Percentiles rank a stretch among this genome's conserved stretches.
phyloP scores from a whole-genome alignment of 2,113 vertebrate species.

The Stigmatopora argus region DNA sequence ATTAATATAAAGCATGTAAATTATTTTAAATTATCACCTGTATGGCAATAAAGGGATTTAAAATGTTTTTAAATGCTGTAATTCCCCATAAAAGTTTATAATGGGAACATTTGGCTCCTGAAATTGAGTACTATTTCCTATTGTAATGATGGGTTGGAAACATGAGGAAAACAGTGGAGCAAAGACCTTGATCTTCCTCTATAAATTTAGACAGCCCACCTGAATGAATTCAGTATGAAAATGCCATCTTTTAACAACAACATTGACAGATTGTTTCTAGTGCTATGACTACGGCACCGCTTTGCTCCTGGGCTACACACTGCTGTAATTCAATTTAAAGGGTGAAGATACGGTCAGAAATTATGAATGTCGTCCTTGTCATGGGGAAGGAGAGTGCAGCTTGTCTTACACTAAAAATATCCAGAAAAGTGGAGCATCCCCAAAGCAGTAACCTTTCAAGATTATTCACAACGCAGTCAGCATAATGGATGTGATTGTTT shows the following conservation, averaged over 20 bases:
- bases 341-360: conserved; percentile 59
- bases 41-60: too few species aligned
- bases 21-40: too few species aligned
- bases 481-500: conserved; percentile 11
- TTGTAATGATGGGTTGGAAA: background rate
- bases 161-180: background rate
- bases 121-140: background rate
- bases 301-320: conserved; percentile 27
- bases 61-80: too few species aligned
- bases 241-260: conserved; percentile 3
- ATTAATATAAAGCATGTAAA: too few species aligned
- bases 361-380: conserved; percentile 65
- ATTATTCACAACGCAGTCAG: conserved; percentile 31
- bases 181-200: background rate
- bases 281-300: conserved; percentile 20
- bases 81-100: too few species aligned
- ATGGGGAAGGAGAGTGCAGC: conserved; percentile 46
- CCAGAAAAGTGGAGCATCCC: conserved; percentile 58
- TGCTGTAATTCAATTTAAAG: conserved; percentile 35
- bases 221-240: background rate
- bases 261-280: conserved; percentile 16
- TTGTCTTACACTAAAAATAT: conserved; percentile 70
- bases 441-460: conserved; percentile 43
- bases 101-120: background rate
- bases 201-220: conserved; percentile 4